Base-by-base conservation (phyloP, 2,797 vertebrate genomes). In the Acipenser oxyrinchus region DNA sequence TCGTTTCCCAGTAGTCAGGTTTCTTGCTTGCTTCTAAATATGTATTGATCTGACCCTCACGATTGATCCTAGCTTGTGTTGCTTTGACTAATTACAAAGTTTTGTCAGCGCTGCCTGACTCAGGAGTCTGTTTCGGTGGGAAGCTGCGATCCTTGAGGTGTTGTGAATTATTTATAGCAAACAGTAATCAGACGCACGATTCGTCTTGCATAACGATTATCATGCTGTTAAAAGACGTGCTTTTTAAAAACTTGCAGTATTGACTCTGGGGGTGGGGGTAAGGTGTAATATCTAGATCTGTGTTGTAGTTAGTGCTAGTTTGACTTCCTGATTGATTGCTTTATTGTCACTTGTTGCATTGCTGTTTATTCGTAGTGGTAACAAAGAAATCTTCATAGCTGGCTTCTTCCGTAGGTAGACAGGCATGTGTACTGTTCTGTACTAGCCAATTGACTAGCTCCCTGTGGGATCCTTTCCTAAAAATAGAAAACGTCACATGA, bases 91-190 rank as follows among this genome's bases (percentile, higher is more conserved):
- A 37, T 37, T 37, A 37, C 23, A 37, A 37, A 37, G 23, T 37
- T 37, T 37, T 37, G 23, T 37, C 23, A 37, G 23, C 23, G 23
- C 23, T 37, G 23, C 23, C 23, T 37, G 23, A 37, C 23, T 37
- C 23, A 4, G 23, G 23, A 37, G 23, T 1, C 23, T 37, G 23
- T 37, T 37, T 37, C 15, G 15, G 15, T 15, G 8, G 48, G 65
- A 23, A 59, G 52, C 13, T 6, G n/a, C 9, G 23, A 48, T 13
- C 23, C n/a, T 15, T 6, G 23, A 9, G 52, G 64, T 65, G 11
- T 13, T 8, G 48, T 59, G 48, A 59, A 59, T 65, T 49, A 66
- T 66, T 66, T 37, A 66, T 12, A 48, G 48, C 12, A 59, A 12
- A 53, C 48, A 23, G 51, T 18, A 37, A 48, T 11, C 51, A 51